Conservation (phyloP, 2,113 vertebrate genomes). For the Callopanchax toddi region DNA sequence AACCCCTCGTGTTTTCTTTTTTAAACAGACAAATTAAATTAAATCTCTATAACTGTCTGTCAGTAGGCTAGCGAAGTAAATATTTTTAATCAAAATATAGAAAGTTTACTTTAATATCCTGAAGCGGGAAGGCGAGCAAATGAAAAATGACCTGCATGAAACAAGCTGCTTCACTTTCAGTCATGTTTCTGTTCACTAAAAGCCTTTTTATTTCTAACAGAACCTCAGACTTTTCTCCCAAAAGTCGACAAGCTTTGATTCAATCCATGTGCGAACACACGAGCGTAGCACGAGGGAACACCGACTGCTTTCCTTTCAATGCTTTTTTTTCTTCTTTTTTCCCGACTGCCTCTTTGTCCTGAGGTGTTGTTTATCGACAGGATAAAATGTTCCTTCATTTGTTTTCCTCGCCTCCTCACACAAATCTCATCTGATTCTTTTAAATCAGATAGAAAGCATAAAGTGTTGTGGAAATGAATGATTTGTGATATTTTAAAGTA, state of each 20-base stretch:
- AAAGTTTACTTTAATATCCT: not conserved
- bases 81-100: not conserved
- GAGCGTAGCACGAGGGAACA: slow-evolving; percentile 8
- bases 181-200: not conserved
- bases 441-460: slow-evolving; percentile 17
- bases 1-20: not conserved
- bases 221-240: too few relatives aligned
- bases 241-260: not conserved
- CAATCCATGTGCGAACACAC: not conserved
- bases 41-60: not conserved
- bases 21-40: not conserved
- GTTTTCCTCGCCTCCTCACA: slow-evolving; percentile 7
- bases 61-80: not conserved
- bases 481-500: slow-evolving; percentile 1
- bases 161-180: too few relatives aligned
- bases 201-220: not conserved
- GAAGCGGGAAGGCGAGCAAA: not conserved
- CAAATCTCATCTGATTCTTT: slow-evolving; percentile 13
- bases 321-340: not conserved
- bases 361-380: slow-evolving; percentile 27
- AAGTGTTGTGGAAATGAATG: slow-evolving; percentile 10
- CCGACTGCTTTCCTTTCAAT: slow-evolving; percentile 17
- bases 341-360: slow-evolving; percentile 9
- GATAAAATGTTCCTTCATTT: slow-evolving; percentile 36
- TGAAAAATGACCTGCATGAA: too few relatives aligned